Conservation (phyloP, 2,888 invertebrate genomes). For the Lithodes maja region DNA sequence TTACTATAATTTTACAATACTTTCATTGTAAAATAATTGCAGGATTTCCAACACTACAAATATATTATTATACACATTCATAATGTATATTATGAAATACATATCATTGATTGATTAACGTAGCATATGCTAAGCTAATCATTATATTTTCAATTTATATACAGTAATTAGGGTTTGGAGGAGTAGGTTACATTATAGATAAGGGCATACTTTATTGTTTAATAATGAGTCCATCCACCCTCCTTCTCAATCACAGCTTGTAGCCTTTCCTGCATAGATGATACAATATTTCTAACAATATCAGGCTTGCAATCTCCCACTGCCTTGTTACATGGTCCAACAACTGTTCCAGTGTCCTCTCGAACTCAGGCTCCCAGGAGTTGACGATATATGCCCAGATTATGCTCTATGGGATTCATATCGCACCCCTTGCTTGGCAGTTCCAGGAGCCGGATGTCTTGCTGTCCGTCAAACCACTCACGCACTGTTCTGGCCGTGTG, state of each 20-base stretch:
- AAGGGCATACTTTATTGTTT: background rate
- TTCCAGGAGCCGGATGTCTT: too few relatives aligned
- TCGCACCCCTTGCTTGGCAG: background rate
- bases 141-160: background rate
- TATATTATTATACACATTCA: background rate
- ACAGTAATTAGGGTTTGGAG: background rate
- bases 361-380: background rate
- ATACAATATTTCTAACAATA: background rate
- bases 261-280: background rate
- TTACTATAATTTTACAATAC: too few relatives aligned
- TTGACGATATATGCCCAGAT: background rate
- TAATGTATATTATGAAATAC: background rate
- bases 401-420: background rate
- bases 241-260: slow-evolving; percentile 1
- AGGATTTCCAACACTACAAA: background rate
- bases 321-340: background rate
- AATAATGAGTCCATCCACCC: background rate
- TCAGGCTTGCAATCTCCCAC: background rate
- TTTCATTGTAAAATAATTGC: background rate
- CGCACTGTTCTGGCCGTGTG: too few relatives aligned
- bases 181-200: background rate
- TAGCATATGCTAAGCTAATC: background rate
- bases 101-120: background rate
- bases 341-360: background rate
- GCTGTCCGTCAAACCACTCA: too few relatives aligned